These are phyloP conservation scores for Drosophila suzukii DNA, from an alignment of 1,140 invertebrate genomes.

Conservation along the genomic window DNA sequence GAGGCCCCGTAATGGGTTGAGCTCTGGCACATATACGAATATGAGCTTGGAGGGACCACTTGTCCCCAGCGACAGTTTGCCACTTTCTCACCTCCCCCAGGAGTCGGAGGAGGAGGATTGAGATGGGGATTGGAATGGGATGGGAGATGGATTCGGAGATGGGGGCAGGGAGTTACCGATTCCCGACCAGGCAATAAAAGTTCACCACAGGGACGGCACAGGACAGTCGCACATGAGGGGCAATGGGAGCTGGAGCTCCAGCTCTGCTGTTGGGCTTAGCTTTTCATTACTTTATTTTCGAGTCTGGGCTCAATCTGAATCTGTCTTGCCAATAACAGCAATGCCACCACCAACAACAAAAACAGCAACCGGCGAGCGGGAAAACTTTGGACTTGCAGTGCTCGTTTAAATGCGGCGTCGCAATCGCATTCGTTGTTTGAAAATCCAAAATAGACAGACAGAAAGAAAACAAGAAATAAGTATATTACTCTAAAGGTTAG, in stretches of 20 bases:
- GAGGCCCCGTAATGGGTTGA: slow-evolving; percentile 31
- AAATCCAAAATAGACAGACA: slow-evolving; percentile 47
- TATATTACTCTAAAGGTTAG: slow-evolving; percentile 44
- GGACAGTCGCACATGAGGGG: slow-evolving; percentile 12
- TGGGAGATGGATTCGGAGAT: neutral
- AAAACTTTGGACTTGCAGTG: slow-evolving; percentile 28
- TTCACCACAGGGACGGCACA: slow-evolving; percentile 19
- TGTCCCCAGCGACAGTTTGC: slow-evolving; percentile 45
- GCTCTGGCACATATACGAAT: slow-evolving; percentile 38
- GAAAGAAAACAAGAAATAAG: slow-evolving; percentile 54
- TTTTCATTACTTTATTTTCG: slow-evolving; percentile 62
- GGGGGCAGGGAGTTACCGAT: slow-evolving; percentile 4
- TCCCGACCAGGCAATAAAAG: slow-evolving; percentile 40
- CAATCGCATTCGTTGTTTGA: slow-evolving; percentile 50
- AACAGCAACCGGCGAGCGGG: slow-evolving; percentile 6
- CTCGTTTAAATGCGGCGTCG: slow-evolving; percentile 51
- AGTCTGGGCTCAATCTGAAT: slow-evolving; percentile 47
- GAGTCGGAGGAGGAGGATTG: neutral
- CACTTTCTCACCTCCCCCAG: slow-evolving; percentile 41
- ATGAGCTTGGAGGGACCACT: slow-evolving; percentile 43
- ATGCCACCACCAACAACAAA: slow-evolving; percentile 21
- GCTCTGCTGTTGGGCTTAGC: slow-evolving; percentile 23
- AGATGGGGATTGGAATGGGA: neutral
- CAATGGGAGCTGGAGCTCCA: slow-evolving; percentile 5
- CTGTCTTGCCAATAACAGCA: slow-evolving; percentile 50